Conservation (phyloP, 2,113 vertebrate genomes). For the Nerophis ophidion region DNA sequence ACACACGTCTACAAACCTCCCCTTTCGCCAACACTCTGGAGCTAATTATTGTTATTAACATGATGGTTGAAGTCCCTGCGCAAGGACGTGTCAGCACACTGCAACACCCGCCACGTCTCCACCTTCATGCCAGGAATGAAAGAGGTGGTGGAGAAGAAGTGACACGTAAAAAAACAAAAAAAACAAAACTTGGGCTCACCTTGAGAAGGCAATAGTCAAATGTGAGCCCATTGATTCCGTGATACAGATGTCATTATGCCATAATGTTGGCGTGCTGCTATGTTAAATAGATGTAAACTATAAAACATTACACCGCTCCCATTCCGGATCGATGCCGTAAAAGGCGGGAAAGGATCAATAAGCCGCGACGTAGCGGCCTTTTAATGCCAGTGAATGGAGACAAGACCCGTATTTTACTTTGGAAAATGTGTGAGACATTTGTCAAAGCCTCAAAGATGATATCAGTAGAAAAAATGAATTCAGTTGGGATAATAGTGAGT, state of each 20-base stretch:
- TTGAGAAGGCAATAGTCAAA: constrained; percentile 69
- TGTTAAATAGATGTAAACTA: constrained; percentile 40
- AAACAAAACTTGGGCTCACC: constrained; percentile 66
- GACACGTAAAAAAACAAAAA: constrained; percentile 35
- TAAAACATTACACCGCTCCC: constrained; percentile 26
- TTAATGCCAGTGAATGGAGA: constrained; percentile 17
- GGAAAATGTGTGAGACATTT: neutral
- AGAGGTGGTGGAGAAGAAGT: constrained; percentile 14
- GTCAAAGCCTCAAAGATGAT: no score
- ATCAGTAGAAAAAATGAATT: no score
- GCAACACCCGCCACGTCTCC: constrained; percentile 42
- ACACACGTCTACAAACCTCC: no score
- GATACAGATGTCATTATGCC: constrained; percentile 40
- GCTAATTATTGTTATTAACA: constrained; percentile 80
- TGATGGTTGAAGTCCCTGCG: constrained; percentile 76
- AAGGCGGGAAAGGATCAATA: constrained; percentile 46
- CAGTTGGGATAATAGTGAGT: no score
- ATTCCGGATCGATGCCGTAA: constrained; percentile 44
- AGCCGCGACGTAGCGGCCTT: constrained; percentile 28
- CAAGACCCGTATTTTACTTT: neutral
- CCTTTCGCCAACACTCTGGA: constrained; percentile 75
- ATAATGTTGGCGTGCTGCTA: constrained; percentile 32
- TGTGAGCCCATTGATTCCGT: constrained; percentile 56
- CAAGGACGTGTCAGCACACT: constrained; percentile 75
- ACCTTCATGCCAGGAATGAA: constrained; percentile 13